Percentiles rank a stretch among this genome's conserved stretches.
Evolutionary conservation across 2,888 invertebrate genomes (phyloP).

Genomic region (Pseudococcus longispinus): DNA sequence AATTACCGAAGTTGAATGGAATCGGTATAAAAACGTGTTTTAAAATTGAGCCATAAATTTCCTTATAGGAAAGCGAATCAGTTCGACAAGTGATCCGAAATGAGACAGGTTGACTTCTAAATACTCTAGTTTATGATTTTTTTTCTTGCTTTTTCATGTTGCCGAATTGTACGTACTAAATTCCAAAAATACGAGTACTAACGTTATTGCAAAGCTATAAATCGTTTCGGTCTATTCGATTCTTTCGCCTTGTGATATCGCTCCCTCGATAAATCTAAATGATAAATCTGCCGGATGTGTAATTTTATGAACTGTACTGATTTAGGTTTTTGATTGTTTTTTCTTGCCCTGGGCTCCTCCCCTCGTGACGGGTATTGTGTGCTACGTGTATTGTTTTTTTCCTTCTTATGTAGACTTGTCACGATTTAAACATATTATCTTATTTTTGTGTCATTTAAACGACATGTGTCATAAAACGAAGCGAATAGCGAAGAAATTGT

Average conservation of each 20-base stretch:
- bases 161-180: neutral
- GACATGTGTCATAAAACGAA: neutral
- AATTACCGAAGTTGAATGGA: neutral
- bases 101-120: neutral
- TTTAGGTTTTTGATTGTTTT: neutral
- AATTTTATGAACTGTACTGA: neutral
- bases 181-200: neutral
- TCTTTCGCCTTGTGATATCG: neutral
- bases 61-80: neutral
- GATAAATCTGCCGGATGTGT: neutral
- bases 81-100: constrained; percentile 1
- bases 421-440: neutral
- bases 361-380: neutral
- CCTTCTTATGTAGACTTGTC: neutral
- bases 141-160: neutral
- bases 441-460: constrained; percentile 1
- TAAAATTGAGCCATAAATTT: neutral
- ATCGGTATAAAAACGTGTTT: neutral
- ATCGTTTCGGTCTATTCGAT: neutral
- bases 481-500: neutral
- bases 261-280: neutral
- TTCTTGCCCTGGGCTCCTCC: neutral
- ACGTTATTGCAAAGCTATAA: neutral
- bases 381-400: neutral
- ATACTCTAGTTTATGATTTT: constrained; percentile 12